A percentile compares a stretch with the other conserved stretches of the same genome.
Conservation (phyloP, 1,140 invertebrate species). For the Whitmania pigra region DNA sequence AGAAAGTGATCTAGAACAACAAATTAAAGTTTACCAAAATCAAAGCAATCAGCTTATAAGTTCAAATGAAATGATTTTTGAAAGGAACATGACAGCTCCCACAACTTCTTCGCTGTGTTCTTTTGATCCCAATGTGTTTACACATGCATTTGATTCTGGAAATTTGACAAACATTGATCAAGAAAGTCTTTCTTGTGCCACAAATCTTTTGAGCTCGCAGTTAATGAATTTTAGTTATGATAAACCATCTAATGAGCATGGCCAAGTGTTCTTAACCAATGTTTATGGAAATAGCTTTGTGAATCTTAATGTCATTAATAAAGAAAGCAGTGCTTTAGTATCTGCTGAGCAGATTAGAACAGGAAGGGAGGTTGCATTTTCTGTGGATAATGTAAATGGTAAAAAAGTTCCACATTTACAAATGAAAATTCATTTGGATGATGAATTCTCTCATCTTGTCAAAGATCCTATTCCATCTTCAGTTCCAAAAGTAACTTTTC, state of each 20-base stretch:
- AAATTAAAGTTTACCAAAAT: not conserved
- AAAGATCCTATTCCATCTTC: not conserved
- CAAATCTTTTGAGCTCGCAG: no score
- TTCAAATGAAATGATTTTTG: conserved; percentile 28
- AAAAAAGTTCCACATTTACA: no score
- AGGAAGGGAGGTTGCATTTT: no score
- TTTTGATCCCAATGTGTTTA: no score
- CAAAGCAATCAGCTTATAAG: conserved; percentile 23
- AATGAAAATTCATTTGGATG: not conserved
- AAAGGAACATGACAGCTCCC: conserved; percentile 3
- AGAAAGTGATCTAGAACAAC: not conserved
- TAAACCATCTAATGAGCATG: not conserved
- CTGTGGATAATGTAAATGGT: no score
- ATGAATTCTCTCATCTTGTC: conserved; percentile 12
- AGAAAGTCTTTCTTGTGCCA: no score
- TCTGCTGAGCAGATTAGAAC: no score
- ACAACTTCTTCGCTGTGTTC: not conserved
- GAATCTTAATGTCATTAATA: conserved; percentile 23
- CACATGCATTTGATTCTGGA: no score
- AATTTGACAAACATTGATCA: no score
- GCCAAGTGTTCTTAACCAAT: conserved; percentile 16
- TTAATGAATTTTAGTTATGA: no score
- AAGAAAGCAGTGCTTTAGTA: not conserved
- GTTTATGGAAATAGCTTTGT: conserved; percentile 20
- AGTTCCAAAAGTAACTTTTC: no score